These are phyloP conservation scores for Cololabis saira DNA, from an alignment of 2,113 vertebrate genomes.

Conservation along the genomic window DNA sequence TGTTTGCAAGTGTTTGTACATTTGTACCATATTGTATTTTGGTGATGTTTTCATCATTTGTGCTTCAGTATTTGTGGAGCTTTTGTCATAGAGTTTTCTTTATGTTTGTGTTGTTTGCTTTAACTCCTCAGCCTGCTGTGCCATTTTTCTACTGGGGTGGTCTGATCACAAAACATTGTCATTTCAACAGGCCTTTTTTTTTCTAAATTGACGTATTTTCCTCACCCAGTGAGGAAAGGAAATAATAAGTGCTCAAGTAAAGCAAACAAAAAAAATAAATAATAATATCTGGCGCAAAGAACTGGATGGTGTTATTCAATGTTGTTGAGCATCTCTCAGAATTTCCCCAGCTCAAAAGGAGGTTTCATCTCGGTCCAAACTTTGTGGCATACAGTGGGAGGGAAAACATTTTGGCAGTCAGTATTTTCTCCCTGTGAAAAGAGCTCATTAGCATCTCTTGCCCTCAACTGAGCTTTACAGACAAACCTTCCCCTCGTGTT, in stretches of 20 bases:
- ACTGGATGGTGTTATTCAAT: background rate
- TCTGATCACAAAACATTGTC: background rate
- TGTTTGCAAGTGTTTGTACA: background rate
- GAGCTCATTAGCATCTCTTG: conserved; percentile 60
- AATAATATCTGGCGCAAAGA: conserved; percentile 1
- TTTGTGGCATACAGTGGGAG: conserved; percentile 17
- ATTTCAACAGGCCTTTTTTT: background rate
- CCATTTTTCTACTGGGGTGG: background rate
- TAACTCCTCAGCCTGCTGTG: background rate
- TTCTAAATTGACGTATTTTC: background rate
- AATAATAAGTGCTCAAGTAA: background rate
- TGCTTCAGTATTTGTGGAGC: background rate
- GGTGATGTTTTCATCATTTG: background rate
- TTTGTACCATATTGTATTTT: background rate
- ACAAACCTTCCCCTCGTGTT: conserved; percentile 31
- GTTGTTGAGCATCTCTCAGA: conserved; percentile 3
- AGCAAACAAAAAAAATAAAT: background rate
- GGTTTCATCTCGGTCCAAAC: conserved; percentile 32
- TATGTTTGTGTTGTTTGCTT: too few relatives aligned
- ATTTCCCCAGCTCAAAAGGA: conserved; percentile 16
- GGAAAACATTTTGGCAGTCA: conserved; percentile 40
- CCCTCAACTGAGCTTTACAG: conserved; percentile 46
- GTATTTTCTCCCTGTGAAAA: conserved; percentile 44
- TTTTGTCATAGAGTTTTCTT: background rate
- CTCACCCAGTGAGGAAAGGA: background rate